Base-by-base conservation (phyloP, 2,888 invertebrate genomes). In the Dusona sp. region DNA sequence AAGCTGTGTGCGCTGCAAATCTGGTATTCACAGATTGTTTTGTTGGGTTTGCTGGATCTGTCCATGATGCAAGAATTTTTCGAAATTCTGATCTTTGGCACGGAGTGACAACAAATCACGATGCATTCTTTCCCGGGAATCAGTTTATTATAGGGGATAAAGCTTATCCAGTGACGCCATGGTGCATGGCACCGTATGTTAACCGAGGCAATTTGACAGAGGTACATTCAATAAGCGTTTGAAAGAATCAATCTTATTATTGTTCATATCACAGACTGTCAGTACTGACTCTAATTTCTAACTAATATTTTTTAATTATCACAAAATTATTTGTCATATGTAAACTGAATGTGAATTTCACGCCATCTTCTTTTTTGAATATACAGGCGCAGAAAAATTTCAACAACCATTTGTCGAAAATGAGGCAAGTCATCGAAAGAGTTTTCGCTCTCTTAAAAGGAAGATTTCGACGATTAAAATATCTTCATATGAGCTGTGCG, bases 391-490 rank as follows among this genome's bases (percentile, higher is more conserved):
- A 88, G 73, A 42, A 22, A 48, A 45, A 79, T 73, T 91, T 89
- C 78, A 89, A 90, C 73, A 51, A 25, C 4, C 38, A 19, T 16
- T 54, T 82, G 45, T 79, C 90, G 0, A 73, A 86, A 87, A 89
- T 87, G n/a, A 73, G 89, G 19, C 89, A 89, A 80, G 80, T 83
- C 16, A 88, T 91, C 22, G 90, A 90, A 88, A 51, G 90, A 77
- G 61, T 87, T 16, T 91, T 91, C 85, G 90, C 89, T n/a, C 65
- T 90, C 25, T 67, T 91, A 51, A 87, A 88, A 82, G 89, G 90
- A 19, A 84, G 91, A 72, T 91, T 90, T 79, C 54, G 91, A n/a
- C 54, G 91, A 54, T 68, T 91, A 9, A 88, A 89, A 75, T 91
- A 81, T 79, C 45, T 91, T 16, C 89, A 91, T 73, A 91, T 91